Conservation (phyloP, 2,888 invertebrate genomes). For the Hyposoter didymator region DNA sequence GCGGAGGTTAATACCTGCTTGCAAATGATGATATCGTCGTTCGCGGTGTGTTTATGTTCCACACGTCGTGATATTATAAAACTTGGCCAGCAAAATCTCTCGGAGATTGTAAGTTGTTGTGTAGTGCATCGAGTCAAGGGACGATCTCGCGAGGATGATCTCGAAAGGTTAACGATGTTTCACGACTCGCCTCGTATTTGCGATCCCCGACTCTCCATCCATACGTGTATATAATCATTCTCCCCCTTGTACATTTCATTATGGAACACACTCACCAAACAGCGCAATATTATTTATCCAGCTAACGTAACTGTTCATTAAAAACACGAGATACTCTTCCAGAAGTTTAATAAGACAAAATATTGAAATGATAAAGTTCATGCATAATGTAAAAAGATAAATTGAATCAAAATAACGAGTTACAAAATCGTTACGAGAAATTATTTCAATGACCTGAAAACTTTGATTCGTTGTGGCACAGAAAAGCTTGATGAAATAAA, state of each 20-base stretch:
- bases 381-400: neutral
- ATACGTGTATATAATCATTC: neutral
- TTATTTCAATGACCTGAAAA: neutral
- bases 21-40: slow-evolving; percentile 20
- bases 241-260: slow-evolving; percentile 1
- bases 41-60: slow-evolving; percentile 13
- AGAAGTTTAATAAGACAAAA: neutral
- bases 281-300: slow-evolving; percentile 19
- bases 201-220: neutral
- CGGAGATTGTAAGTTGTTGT: slow-evolving; percentile 29
- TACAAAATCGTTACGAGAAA: neutral
- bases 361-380: neutral
- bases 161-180: slow-evolving; percentile 79
- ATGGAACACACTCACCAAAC: slow-evolving; percentile 12
- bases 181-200: slow-evolving; percentile 65
- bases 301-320: slow-evolving; percentile 23
- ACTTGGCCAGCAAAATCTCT: slow-evolving; percentile 27
- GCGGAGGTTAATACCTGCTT: neutral
- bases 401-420: neutral
- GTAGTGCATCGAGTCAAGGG: slow-evolving; percentile 17
- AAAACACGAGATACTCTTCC: slow-evolving; percentile 4
- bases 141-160: slow-evolving; percentile 70
- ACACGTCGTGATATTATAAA: slow-evolving; percentile 19
- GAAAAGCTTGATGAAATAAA: slow-evolving; percentile 5
- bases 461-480: neutral